Conservation (phyloP, 2,888 invertebrate species). For the Lithophane ornitopus region DNA sequence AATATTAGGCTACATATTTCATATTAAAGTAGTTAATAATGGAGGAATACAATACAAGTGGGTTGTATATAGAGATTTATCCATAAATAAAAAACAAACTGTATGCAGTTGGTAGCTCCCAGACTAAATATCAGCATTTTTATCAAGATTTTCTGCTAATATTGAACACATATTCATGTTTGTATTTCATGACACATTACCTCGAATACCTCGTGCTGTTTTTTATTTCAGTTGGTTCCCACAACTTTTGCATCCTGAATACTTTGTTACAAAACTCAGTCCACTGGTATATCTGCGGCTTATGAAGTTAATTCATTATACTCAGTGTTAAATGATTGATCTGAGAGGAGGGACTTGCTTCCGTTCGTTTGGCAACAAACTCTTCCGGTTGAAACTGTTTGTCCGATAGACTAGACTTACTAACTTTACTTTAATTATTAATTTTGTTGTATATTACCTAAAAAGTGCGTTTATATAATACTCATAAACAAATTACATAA, state of each 20-base stretch:
- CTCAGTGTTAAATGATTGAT: slow-evolving; percentile 45
- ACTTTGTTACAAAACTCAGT: slow-evolving; percentile 32
- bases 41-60: background rate
- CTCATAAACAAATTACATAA: background rate
- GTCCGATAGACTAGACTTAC: background rate
- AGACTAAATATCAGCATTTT: background rate
- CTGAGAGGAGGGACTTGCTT: slow-evolving; percentile 30
- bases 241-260: slow-evolving; percentile 11
- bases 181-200: background rate
- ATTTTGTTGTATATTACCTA: background rate
- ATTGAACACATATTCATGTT: background rate
- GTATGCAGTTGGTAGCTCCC: too few species aligned
- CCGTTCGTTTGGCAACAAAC: slow-evolving; percentile 21
- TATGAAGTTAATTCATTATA: slow-evolving; percentile 39
- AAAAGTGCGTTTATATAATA: background rate
- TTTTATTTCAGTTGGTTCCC: slow-evolving; percentile 7
- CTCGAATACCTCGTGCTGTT: background rate
- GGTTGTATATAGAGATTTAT: background rate
- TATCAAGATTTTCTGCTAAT: background rate
- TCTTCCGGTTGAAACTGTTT: slow-evolving; percentile 11
- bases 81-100: background rate
- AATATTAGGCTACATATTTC: background rate
- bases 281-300: slow-evolving; percentile 12
- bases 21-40: background rate
- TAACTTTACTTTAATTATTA: background rate